Percentiles rank a stretch among this genome's conserved stretches.
Evolutionary conservation across 2,888 invertebrate genomes (phyloP).

Genomic region (Anodontia alba): DNA sequence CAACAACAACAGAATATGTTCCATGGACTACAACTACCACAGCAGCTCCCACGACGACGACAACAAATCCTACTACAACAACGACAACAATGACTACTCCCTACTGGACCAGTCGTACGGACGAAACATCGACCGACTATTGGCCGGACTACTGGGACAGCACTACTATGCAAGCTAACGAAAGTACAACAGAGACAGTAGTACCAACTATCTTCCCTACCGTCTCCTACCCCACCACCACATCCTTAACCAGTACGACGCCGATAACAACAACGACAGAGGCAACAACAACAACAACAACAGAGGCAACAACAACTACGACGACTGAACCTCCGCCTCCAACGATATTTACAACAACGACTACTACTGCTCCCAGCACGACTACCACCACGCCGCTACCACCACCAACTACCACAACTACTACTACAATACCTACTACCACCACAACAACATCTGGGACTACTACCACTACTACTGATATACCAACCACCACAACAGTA

Average conservation of each 20-base stretch:
- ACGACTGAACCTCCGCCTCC: background rate
- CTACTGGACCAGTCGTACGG: slow-evolving; percentile 12
- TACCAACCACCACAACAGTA: slow-evolving; percentile 25
- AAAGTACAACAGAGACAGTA: slow-evolving; percentile 10
- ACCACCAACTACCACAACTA: slow-evolving; percentile 17
- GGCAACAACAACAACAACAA: slow-evolving; percentile 19
- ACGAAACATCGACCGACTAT: background rate
- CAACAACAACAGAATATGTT: slow-evolving; percentile 19
- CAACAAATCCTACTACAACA: slow-evolving; percentile 24
- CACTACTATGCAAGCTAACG: slow-evolving; percentile 14
- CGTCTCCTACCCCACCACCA: background rate
- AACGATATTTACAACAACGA: background rate
- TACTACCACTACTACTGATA: slow-evolving; percentile 22
- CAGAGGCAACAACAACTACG: background rate
- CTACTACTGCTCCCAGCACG: slow-evolving; percentile 16
- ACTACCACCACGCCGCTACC: slow-evolving; percentile 21
- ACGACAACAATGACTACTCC: slow-evolving; percentile 24
- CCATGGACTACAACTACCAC: slow-evolving; percentile 24
- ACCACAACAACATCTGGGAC: slow-evolving; percentile 33
- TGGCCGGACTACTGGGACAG: slow-evolving; percentile 21
- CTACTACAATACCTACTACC: slow-evolving; percentile 23
- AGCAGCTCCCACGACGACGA: slow-evolving; percentile 22
- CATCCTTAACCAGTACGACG: slow-evolving; percentile 5
- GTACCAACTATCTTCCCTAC: background rate
- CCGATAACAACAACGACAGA: slow-evolving; percentile 25